Evolutionary conservation across 2,888 invertebrate genomes (phyloP), one percentile per base, ranked within the genome.

Genomic region (Agelastica alni): DNA sequence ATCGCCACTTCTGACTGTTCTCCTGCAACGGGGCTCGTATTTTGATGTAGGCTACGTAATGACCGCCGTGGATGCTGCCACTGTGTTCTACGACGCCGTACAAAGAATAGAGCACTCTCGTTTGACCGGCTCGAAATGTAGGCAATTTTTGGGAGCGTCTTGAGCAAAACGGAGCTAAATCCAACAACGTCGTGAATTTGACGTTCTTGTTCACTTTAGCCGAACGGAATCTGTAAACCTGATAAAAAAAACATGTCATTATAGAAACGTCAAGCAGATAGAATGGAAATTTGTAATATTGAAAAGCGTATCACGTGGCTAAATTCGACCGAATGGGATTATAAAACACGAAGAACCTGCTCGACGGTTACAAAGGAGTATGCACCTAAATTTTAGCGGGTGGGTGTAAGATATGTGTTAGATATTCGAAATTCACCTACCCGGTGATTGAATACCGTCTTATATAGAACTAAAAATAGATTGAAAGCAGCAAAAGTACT

Each of bases 21-120:
- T 80, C 73, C 20, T 79, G 77, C 26, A 88, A 74, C 4, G 83
- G 81, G 13, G 81, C 76, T n/a, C 90, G 79, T 5, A 92, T 90
- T 80, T 96, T 96, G 1, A 98, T 93, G 71, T 94, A 98, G 4
- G 97, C 95, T 1, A 95, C 92, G 73, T 99, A 99, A 73, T 91
- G 91, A 17, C 91, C 91, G 26, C 94, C 92, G 70, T 89, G 88
- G 75, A 97, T 85, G 2, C 89, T 87, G 0, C 98, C 98, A 47
- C 90, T 89, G 73, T 99, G 98, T 71, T 94, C 95, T 2, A 98
- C 96, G 0, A 99, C 88, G 0, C 96, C 98, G 69, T 96, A 99
- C 46, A 99, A 79, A 0, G 93, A 87, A 75, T 98, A 98, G 18
- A 92, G 76, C 30, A 95, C 73, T 52, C 71, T 69, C 2, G 69